Conservation (phyloP, 2,113 vertebrate genomes). For the Alectura lathami region DNA sequence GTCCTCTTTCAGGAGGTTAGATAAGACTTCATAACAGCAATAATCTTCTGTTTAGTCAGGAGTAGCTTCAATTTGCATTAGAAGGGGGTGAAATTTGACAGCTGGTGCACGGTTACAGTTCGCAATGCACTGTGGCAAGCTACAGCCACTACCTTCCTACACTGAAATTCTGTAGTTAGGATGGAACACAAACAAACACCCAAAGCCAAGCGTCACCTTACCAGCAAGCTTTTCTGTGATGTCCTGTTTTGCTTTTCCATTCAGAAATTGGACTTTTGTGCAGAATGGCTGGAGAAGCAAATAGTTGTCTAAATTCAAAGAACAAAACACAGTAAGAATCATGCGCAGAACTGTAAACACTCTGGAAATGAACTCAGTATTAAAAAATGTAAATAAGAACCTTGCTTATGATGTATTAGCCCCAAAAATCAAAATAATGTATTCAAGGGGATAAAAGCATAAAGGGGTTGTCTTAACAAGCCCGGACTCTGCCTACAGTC, state of each 20-base stretch:
- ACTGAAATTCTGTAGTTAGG: background rate
- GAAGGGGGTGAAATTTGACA: background rate
- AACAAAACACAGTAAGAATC: background rate
- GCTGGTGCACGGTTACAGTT: background rate
- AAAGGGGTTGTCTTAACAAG: background rate
- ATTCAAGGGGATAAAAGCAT: background rate
- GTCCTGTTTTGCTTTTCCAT: conserved; percentile 92
- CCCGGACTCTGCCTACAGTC: background rate
- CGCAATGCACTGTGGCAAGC: background rate
- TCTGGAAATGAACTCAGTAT: background rate
- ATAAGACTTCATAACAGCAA: background rate
- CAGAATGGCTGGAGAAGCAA: conserved; percentile 93
- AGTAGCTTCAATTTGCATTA: background rate
- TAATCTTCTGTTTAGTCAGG: background rate
- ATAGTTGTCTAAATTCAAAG: conserved; percentile 82
- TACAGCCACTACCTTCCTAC: background rate
- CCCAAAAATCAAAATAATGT: background rate
- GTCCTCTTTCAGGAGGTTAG: background rate
- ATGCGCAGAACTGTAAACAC: no score
- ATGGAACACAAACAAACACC: background rate
- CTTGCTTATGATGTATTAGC: background rate
- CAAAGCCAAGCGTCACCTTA: conserved; percentile 53
- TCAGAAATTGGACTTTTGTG: conserved; percentile 93
- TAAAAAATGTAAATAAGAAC: background rate
- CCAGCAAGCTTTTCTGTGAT: conserved; percentile 92